Evolutionary conservation across 2,797 vertebrate species (phyloP).

Genomic region (Enteromius mattozi): DNA sequence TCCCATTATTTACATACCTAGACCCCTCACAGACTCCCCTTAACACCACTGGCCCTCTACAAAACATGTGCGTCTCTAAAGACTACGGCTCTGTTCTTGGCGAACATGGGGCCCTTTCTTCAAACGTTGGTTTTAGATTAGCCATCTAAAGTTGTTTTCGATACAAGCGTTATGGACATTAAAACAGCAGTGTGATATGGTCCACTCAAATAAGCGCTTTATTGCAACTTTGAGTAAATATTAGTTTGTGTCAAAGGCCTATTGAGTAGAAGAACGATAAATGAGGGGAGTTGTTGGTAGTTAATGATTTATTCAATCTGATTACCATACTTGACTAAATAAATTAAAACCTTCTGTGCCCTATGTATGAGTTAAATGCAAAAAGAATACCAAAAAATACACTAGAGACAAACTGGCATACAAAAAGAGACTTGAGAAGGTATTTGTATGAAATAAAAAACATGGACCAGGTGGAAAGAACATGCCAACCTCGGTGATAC

Average conservation of each 20-base stretch:
- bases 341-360: constrained; percentile 41
- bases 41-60: constrained; percentile 38
- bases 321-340: constrained; percentile 37
- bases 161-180: constrained; percentile 17
- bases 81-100: constrained; percentile 56
- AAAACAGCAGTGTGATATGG: constrained; percentile 15
- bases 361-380: background rate
- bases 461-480: constrained; percentile 12
- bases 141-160: constrained; percentile 52
- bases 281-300: constrained; percentile 6
- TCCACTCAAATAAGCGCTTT: constrained; percentile 34
- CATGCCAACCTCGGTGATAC: background rate
- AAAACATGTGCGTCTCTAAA: constrained; percentile 40
- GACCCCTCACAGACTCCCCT: constrained; percentile 34
- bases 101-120: constrained; percentile 52
- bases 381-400: constrained; percentile 26
- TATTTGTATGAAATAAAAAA: constrained; percentile 10
- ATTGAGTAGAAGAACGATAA: constrained; percentile 34
- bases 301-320: constrained; percentile 54
- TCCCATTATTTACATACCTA: constrained; percentile 55
- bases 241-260: constrained; percentile 20
- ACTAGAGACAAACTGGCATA: constrained; percentile 29
- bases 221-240: constrained; percentile 20
- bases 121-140: constrained; percentile 55
- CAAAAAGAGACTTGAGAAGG: constrained; percentile 31